These are phyloP conservation scores for Watsonalla cultraria DNA, from an alignment of 2,888 invertebrate species.

Conservation along the genomic window DNA sequence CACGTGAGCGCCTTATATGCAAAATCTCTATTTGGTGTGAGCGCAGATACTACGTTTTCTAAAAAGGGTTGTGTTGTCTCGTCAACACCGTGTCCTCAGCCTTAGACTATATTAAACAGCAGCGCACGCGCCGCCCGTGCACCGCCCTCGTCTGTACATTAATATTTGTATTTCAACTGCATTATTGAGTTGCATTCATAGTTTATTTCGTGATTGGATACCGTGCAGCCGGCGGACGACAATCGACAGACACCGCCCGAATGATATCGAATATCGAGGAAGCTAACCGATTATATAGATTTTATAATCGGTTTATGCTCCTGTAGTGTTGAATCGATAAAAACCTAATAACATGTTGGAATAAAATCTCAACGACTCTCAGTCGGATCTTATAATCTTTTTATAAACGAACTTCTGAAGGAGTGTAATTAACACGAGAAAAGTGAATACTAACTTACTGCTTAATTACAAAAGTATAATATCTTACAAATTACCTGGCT, in stretches of 20 bases:
- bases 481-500: too few relatives aligned
- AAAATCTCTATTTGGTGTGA: too few relatives aligned
- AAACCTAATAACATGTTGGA: too few relatives aligned
- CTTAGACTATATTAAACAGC: constrained; percentile 27
- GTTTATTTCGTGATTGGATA: constrained; percentile 30
- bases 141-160: constrained; percentile 38
- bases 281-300: background rate
- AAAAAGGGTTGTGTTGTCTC: constrained; percentile 5
- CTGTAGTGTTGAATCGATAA: background rate
- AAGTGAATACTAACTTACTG: too few relatives aligned
- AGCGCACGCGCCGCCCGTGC: constrained; percentile 33
- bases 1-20: too few relatives aligned
- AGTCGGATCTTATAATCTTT: too few relatives aligned
- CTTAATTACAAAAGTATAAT: too few relatives aligned
- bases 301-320: background rate
- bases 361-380: too few relatives aligned
- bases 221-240: constrained; percentile 15
- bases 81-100: constrained; percentile 9
- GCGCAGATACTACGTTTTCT: too few relatives aligned
- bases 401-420: too few relatives aligned
- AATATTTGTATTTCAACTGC: constrained; percentile 38
- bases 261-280: background rate
- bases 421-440: too few relatives aligned
- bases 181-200: constrained; percentile 37
- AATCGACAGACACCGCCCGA: constrained; percentile 12